phyloP scores from a whole-genome alignment of 2,888 invertebrate species.

The Amphimallon solstitiale region DNA sequence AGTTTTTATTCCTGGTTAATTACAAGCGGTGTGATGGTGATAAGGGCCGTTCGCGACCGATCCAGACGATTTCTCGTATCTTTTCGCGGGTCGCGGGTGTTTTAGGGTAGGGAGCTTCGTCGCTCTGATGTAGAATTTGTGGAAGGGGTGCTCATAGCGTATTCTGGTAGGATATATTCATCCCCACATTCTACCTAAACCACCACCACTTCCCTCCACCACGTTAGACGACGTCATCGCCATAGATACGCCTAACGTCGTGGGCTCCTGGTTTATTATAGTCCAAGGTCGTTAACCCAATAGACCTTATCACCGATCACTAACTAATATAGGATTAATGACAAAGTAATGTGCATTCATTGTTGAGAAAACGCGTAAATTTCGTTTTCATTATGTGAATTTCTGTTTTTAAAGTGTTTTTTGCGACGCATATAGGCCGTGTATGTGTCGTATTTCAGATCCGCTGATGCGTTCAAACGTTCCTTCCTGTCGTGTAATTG shows the following conservation, averaged over 20 bases:
- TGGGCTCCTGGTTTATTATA: slow-evolving; percentile 33
- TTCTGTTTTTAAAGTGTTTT: not conserved
- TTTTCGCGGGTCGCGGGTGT: slow-evolving; percentile 61
- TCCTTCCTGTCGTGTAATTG: slow-evolving; percentile 2
- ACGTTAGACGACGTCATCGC: slow-evolving; percentile 62
- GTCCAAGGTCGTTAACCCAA: slow-evolving; percentile 59
- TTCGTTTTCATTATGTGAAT: not conserved
- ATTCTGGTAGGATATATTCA: slow-evolving; percentile 65
- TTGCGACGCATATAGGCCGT: not conserved
- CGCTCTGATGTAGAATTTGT: slow-evolving; percentile 64
- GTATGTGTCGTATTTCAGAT: not conserved
- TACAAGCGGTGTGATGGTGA: slow-evolving; percentile 41
- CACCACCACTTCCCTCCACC: slow-evolving; percentile 64
- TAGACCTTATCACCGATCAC: slow-evolving; percentile 36
- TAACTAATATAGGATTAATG: slow-evolving; percentile 15
- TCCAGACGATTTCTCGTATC: slow-evolving; percentile 58
- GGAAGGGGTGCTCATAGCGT: slow-evolving; percentile 64
- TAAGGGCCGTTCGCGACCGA: slow-evolving; percentile 53
- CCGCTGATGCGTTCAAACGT: not conserved
- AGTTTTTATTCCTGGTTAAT: slow-evolving; percentile 38
- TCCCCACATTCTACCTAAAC: slow-evolving; percentile 64
- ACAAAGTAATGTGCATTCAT: slow-evolving; percentile 13
- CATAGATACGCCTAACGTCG: slow-evolving; percentile 54
- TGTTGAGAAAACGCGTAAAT: not conserved
- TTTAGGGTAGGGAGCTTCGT: slow-evolving; percentile 65